Evolutionary conservation across 2,888 invertebrate genomes (phyloP).

Genomic region (Xestia c-nigrum): DNA sequence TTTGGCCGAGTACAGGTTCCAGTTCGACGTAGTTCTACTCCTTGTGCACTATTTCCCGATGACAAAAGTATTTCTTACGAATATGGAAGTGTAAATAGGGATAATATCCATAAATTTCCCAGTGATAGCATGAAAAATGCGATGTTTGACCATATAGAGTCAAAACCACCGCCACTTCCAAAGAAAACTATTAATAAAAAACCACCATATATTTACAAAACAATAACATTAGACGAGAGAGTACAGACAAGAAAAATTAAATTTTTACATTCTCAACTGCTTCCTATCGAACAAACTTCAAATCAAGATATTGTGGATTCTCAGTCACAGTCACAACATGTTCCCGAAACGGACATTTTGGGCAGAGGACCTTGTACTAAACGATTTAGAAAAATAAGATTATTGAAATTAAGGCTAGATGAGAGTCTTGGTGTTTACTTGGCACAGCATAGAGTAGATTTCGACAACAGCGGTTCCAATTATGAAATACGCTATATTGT

Average conservation of each 20-base stretch:
- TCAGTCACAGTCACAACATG: conserved; percentile 75
- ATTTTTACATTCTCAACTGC: conserved; percentile 86
- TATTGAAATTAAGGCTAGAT: conserved; percentile 92
- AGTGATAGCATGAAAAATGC: conserved; percentile 69
- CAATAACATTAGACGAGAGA: conserved; percentile 87
- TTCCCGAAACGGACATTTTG: conserved; percentile 83
- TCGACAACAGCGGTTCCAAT: conserved; percentile 87
- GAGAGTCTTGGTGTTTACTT: conserved; percentile 94
- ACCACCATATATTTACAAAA: conserved; percentile 85
- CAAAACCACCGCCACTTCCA: conserved; percentile 87
- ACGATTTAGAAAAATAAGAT: conserved; percentile 92
- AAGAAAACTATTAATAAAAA: conserved; percentile 87
- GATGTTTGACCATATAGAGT: conserved; percentile 80
- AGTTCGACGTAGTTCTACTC: conserved; percentile 86
- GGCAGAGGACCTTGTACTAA: conserved; percentile 91
- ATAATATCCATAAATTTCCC: conserved; percentile 72
- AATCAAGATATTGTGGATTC: conserved; percentile 80
- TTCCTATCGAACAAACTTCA: conserved; percentile 80
- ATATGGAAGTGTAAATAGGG: conserved; percentile 79
- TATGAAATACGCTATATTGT: conserved; percentile 92
- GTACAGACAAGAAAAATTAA: conserved; percentile 89
- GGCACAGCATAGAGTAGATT: conserved; percentile 92
- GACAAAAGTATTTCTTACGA: conserved; percentile 81
- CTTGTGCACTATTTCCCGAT: conserved; percentile 86
- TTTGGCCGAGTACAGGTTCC: conserved; percentile 84